Conservation (phyloP, 2,113 vertebrate species). For the Phaetusa simplex region DNA sequence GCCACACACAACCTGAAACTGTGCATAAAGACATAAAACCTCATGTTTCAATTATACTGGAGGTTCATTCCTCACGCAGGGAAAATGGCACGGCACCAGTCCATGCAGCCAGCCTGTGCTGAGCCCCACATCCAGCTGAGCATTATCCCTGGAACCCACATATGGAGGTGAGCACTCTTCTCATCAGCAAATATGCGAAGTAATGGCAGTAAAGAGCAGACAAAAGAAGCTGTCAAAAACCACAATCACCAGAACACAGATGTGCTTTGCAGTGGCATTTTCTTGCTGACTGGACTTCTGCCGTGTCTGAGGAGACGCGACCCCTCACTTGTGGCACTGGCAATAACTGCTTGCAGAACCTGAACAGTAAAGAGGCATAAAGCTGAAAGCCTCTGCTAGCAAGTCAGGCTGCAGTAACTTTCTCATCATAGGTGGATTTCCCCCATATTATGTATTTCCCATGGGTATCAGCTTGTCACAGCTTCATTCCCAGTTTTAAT, state of each 20-base stretch:
- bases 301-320: not conserved
- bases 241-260: not conserved
- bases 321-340: not conserved
- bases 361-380: not conserved
- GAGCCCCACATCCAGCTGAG: not conserved
- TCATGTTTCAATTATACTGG: not conserved
- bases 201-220: not conserved
- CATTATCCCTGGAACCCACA: not conserved
- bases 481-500: not conserved
- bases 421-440: not conserved
- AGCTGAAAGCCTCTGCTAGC: not conserved
- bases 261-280: not conserved
- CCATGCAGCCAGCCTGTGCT: not conserved
- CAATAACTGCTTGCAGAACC: fast-evolving
- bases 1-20: not conserved
- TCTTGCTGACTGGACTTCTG: not conserved
- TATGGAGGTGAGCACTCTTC: not conserved
- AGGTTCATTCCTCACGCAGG: not conserved
- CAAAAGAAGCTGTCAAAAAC: not conserved
- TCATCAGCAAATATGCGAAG: fast-evolving
- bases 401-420: not conserved
- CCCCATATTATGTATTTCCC: not conserved
- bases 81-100: not conserved
- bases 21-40: not conserved
- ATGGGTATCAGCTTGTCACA: not conserved